phyloP scores from a whole-genome alignment of 1,140 invertebrate species.

The Drosophila ohnishii region DNA sequence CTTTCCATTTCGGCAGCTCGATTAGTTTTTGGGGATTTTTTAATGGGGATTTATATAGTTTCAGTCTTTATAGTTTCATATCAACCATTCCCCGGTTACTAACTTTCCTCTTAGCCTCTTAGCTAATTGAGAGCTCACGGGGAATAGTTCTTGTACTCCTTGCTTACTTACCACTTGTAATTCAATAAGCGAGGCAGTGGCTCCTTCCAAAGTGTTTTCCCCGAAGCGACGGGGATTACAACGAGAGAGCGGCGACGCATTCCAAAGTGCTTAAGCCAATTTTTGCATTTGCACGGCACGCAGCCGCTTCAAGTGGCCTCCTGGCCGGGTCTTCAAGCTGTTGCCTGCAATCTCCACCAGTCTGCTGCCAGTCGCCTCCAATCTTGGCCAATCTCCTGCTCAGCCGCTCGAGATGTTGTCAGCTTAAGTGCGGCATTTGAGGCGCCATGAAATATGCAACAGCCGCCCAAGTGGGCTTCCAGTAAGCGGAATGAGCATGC shows the following conservation, averaged over 20 bases:
- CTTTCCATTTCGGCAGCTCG: background rate
- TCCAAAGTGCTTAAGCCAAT: slow-evolving; percentile 56
- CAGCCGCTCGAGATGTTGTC: slow-evolving; percentile 51
- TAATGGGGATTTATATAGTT: background rate
- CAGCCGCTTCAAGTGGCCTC: slow-evolving; percentile 42
- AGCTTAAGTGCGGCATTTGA: slow-evolving; percentile 68
- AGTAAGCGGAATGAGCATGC: slow-evolving; percentile 29
- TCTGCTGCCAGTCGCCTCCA: background rate
- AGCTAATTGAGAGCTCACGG: slow-evolving; percentile 3
- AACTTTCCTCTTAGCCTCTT: background rate
- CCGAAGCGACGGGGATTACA: background rate
- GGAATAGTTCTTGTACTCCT: background rate
- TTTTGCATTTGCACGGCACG: slow-evolving; percentile 58
- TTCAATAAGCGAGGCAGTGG: slow-evolving; percentile 28
- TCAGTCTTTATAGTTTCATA: no score
- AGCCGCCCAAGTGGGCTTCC: slow-evolving; percentile 41
- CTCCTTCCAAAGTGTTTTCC: slow-evolving; percentile 5
- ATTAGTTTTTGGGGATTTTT: background rate
- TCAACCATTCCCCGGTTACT: no score
- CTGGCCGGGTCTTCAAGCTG: background rate
- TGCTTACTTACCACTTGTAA: slow-evolving; percentile 17
- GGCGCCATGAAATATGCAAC: slow-evolving; percentile 72
- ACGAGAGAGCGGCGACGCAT: slow-evolving; percentile 6
- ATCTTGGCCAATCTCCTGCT: background rate
- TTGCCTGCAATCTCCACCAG: background rate